These are phyloP conservation scores for Selene dorsalis DNA, from an alignment of 2,797 vertebrate species.

Conservation along the genomic window DNA sequence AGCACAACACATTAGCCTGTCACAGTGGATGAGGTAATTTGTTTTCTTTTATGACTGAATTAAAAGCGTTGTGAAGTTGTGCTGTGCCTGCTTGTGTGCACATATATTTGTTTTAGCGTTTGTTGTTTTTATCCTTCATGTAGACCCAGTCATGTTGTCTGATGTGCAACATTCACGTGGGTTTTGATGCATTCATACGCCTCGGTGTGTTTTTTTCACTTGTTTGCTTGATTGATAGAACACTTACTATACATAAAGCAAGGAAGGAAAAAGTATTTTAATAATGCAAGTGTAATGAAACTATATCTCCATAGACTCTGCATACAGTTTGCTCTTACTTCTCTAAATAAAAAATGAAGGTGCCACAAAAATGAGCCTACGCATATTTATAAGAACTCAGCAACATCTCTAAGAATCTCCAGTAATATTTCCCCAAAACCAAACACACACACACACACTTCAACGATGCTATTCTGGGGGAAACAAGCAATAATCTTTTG, in stretches of 20 bases:
- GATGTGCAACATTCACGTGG: background rate
- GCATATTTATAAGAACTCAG: slow-evolving; percentile 57
- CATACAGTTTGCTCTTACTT: slow-evolving; percentile 58
- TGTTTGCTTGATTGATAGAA: slow-evolving; percentile 58
- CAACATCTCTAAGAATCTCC: slow-evolving; percentile 55
- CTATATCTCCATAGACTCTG: slow-evolving; percentile 59
- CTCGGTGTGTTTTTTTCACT: slow-evolving; percentile 25
- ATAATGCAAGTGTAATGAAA: slow-evolving; percentile 72
- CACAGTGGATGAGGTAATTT: slow-evolving; percentile 67
- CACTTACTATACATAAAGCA: slow-evolving; percentile 45
- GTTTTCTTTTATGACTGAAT: slow-evolving; percentile 68
- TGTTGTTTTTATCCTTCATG: background rate
- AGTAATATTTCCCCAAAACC: slow-evolving; percentile 23
- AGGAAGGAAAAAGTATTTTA: slow-evolving; percentile 46
- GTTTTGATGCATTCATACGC: slow-evolving; percentile 5
- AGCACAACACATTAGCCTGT: slow-evolving; percentile 71
- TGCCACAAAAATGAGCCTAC: slow-evolving; percentile 63
- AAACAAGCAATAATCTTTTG: slow-evolving; percentile 34
- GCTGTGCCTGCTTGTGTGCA: background rate
- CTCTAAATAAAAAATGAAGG: slow-evolving; percentile 43
- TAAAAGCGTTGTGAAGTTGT: slow-evolving; percentile 45
- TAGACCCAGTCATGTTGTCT: background rate
- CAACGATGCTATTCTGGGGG: slow-evolving; percentile 21
- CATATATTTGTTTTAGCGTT: background rate
- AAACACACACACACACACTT: slow-evolving; percentile 25